These are phyloP conservation scores for Batillaria attramentaria DNA, from an alignment of 1,140 invertebrate genomes.

Conservation along the genomic window DNA sequence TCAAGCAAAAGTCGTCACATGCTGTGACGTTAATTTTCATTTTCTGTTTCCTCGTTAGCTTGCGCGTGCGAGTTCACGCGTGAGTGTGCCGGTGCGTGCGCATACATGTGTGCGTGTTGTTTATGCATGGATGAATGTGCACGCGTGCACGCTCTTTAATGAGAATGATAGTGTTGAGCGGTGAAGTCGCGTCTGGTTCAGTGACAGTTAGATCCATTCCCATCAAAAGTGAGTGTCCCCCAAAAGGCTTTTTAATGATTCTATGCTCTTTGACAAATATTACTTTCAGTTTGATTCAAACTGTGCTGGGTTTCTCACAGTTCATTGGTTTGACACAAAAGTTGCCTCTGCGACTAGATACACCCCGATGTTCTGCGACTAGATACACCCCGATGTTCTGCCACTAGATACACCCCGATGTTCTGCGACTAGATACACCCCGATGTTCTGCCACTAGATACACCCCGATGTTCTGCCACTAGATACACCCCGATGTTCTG, in stretches of 20 bases:
- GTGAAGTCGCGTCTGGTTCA: neutral
- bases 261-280: constrained; percentile 7
- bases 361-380: neutral
- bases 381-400: neutral
- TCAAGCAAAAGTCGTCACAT: constrained; percentile 18
- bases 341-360: neutral
- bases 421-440: too few relatives aligned
- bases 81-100: constrained; percentile 30
- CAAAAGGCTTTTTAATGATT: constrained; percentile 5
- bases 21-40: constrained; percentile 33
- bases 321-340: neutral
- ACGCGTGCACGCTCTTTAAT: constrained; percentile 30
- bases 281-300: constrained; percentile 14
- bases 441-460: too few relatives aligned
- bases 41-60: constrained; percentile 27
- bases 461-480: too few relatives aligned
- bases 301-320: too few relatives aligned
- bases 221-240: neutral
- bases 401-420: too few relatives aligned
- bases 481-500: too few relatives aligned
- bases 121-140: constrained; percentile 20
- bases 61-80: constrained; percentile 29
- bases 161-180: constrained; percentile 27
- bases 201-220: constrained; percentile 21
- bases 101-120: constrained; percentile 33